Evolutionary conservation across 2,888 invertebrate genomes (phyloP).

Genomic region (Drosophila multiciliata): DNA sequence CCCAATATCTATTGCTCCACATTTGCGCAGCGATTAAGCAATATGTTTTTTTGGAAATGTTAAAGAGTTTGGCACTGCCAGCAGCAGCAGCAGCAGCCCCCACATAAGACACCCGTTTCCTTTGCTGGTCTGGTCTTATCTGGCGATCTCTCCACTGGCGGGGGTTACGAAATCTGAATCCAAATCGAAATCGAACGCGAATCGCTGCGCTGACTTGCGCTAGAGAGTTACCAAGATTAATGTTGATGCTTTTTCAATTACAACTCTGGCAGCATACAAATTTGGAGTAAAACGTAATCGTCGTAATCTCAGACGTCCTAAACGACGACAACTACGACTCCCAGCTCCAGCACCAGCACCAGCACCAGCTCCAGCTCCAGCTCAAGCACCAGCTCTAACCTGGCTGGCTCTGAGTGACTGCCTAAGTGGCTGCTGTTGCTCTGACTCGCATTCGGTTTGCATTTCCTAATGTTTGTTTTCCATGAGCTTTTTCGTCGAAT

Average conservation of each 20-base stretch:
- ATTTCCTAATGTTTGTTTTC: constrained; percentile 82
- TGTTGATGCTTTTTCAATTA: constrained; percentile 84
- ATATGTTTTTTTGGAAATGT: constrained; percentile 61
- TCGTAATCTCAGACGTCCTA: constrained; percentile 80
- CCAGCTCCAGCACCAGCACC: constrained; percentile 33
- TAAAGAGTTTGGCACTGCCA: constrained; percentile 41
- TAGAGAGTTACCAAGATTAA: constrained; percentile 82
- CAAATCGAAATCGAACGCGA: constrained; percentile 69
- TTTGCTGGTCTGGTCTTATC: constrained; percentile 45
- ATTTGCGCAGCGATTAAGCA: constrained; percentile 72
- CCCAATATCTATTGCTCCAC: constrained; percentile 66
- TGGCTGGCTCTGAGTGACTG: constrained; percentile 68
- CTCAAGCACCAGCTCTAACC: constrained; percentile 24
- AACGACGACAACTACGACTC: constrained; percentile 67
- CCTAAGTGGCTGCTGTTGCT: constrained; percentile 75
- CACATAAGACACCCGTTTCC: constrained; percentile 54
- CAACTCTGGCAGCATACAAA: constrained; percentile 82
- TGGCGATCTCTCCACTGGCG: constrained; percentile 32
- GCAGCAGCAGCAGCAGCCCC: constrained; percentile 39
- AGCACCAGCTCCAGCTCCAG: constrained; percentile 13
- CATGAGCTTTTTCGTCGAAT: constrained; percentile 66
- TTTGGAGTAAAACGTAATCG: constrained; percentile 82
- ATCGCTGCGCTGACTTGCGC: constrained; percentile 50
- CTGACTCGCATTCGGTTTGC: constrained; percentile 72
- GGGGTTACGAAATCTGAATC: constrained; percentile 64